phyloP scores from a whole-genome alignment of 1,140 invertebrate genomes.

The Thalassaphorura encarpata region DNA sequence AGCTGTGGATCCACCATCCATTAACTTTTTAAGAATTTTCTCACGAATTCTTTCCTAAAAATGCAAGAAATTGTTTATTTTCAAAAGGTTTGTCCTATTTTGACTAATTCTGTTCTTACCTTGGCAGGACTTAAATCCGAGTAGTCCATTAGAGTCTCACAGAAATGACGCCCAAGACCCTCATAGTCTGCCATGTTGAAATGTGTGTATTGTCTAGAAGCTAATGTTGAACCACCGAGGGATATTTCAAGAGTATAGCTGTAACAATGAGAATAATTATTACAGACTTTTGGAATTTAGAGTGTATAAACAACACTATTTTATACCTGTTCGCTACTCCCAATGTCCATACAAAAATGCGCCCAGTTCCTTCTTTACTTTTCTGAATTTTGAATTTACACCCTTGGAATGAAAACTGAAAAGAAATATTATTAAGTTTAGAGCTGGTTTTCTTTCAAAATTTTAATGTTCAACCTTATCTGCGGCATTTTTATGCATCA shows the following conservation, averaged over 20 bases:
- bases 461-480: slow-evolving; percentile 66
- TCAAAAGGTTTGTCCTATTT: slow-evolving; percentile 1
- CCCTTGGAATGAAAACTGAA: slow-evolving; percentile 80
- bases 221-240: slow-evolving; percentile 74
- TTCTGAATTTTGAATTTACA: slow-evolving; percentile 89
- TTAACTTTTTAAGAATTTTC: slow-evolving; percentile 65
- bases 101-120: slow-evolving; percentile 2
- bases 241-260: slow-evolving; percentile 93
- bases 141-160: slow-evolving; percentile 73
- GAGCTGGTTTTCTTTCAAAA: background rate
- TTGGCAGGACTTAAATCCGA: slow-evolving; percentile 14
- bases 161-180: slow-evolving; percentile 74
- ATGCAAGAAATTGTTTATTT: slow-evolving; percentile 3
- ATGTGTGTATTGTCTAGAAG: slow-evolving; percentile 65
- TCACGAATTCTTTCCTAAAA: slow-evolving; percentile 59
- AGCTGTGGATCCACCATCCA: slow-evolving; percentile 72
- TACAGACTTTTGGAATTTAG: background rate
- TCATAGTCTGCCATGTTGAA: slow-evolving; percentile 72
- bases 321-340: slow-evolving; percentile 61
- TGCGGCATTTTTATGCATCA: slow-evolving; percentile 83
- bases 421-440: background rate
- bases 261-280: background rate
- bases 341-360: slow-evolving; percentile 88
- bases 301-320: too few relatives aligned
- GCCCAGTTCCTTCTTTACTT: slow-evolving; percentile 82